Conservation (phyloP, 2,797 vertebrate species). For the Prionace glauca region DNA sequence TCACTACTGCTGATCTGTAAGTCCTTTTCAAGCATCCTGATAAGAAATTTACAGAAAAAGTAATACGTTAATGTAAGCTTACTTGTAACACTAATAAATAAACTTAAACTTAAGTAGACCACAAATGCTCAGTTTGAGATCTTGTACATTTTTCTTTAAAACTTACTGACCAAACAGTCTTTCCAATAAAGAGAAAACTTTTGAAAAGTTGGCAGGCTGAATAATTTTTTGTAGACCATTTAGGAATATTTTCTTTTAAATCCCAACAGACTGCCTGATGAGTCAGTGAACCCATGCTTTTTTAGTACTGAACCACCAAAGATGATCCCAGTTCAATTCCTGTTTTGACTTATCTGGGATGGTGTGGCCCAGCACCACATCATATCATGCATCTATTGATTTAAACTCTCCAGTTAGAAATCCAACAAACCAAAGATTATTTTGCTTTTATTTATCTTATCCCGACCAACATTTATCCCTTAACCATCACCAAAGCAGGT, state of each 20-base stretch:
- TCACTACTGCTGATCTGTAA: conserved; percentile 68
- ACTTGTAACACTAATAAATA: too few relatives aligned
- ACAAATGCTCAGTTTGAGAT: background rate
- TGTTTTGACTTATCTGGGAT: background rate
- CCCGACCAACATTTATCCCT: background rate
- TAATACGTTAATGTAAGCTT: too few relatives aligned
- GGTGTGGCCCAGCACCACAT: background rate
- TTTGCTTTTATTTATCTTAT: background rate
- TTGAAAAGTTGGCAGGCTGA: background rate
- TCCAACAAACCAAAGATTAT: background rate
- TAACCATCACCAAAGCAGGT: background rate
- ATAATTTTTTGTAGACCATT: background rate
- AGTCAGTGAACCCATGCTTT: background rate
- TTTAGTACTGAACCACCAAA: background rate
- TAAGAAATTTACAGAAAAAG: conserved; percentile 39
- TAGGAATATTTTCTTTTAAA: background rate
- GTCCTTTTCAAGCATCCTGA: conserved; percentile 62
- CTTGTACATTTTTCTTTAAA: background rate
- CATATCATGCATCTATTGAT: background rate
- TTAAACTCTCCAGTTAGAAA: background rate
- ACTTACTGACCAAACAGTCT: background rate
- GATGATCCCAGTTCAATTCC: background rate
- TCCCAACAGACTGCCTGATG: background rate
- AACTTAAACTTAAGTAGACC: background rate
- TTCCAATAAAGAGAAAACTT: background rate